Evolutionary conservation across 2,888 invertebrate species (phyloP).

Genomic region (Dichetophora obliterata): DNA sequence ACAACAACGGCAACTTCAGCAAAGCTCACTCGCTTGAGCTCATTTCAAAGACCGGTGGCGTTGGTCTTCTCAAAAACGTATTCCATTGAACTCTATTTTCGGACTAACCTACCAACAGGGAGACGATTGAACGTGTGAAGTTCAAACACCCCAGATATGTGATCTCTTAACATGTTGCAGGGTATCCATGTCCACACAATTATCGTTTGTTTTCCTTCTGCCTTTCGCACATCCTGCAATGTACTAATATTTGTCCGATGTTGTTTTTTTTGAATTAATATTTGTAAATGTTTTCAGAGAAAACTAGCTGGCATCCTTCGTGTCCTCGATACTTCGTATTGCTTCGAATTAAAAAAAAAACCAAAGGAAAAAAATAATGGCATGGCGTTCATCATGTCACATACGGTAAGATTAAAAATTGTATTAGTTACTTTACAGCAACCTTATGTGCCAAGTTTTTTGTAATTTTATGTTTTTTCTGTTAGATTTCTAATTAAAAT

Average conservation of each 20-base stretch:
- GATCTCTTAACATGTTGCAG: no score
- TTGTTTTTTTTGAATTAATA: slow-evolving; percentile 5
- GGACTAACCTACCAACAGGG: no score
- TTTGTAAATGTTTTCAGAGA: slow-evolving; percentile 2
- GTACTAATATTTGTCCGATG: not conserved
- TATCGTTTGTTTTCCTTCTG: not conserved
- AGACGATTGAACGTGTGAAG: no score
- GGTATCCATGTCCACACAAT: no score
- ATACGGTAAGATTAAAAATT: not conserved
- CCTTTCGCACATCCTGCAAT: slow-evolving; percentile 33
- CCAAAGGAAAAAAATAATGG: not conserved
- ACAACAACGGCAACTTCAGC: no score
- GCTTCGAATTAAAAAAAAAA: not conserved
- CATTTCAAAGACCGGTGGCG: no score
- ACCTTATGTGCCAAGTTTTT: not conserved
- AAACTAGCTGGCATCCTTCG: not conserved
- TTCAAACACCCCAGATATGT: no score
- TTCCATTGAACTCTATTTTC: no score
- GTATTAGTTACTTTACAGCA: not conserved
- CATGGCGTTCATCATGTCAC: no score
- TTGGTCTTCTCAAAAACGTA: no score
- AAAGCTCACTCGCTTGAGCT: no score
- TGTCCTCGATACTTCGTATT: not conserved
- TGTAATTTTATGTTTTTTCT: not conserved
- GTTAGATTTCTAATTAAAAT: not conserved